phyloP scores from a whole-genome alignment of 1,140 invertebrate genomes.

The Drosophila guanche region DNA sequence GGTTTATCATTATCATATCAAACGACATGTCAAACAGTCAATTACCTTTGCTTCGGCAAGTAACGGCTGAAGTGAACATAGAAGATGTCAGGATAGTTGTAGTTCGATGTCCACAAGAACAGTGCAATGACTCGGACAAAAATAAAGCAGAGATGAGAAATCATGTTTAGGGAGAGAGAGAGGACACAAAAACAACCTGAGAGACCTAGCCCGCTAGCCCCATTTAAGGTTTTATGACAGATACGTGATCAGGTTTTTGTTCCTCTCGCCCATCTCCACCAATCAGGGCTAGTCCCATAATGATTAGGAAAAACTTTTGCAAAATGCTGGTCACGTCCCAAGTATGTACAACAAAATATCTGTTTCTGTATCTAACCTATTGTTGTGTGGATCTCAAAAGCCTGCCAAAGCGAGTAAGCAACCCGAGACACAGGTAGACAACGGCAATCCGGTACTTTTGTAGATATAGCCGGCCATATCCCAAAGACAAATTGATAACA shows the following conservation, averaged over 20 bases:
- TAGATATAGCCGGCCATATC: slow-evolving; percentile 22
- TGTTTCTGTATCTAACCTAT: slow-evolving; percentile 5
- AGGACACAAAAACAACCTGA: not conserved
- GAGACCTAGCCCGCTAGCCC: slow-evolving; percentile 9
- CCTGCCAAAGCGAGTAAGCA: slow-evolving; percentile 21
- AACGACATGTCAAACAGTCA: slow-evolving; percentile 11
- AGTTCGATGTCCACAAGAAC: slow-evolving; percentile 41
- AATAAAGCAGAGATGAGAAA: slow-evolving; percentile 20
- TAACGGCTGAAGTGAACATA: not conserved
- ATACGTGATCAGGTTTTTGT: slow-evolving; percentile 54
- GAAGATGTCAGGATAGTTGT: slow-evolving; percentile 9
- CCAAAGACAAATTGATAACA: slow-evolving; percentile 38
- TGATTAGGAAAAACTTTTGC: slow-evolving; percentile 19
- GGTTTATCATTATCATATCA: slow-evolving; percentile 39
- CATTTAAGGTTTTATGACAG: slow-evolving; percentile 45
- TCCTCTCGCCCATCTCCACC: not conserved
- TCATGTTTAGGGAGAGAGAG: slow-evolving; percentile 23
- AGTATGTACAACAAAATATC: not conserved
- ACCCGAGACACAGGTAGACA: slow-evolving; percentile 15
- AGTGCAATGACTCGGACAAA: slow-evolving; percentile 45
- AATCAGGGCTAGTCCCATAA: not conserved
- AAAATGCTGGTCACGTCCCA: slow-evolving; percentile 44
- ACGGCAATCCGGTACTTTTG: slow-evolving; percentile 1
- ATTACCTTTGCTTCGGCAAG: slow-evolving; percentile 1
- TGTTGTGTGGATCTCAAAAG: slow-evolving; percentile 26